Evolutionary conservation across 2,888 invertebrate genomes (phyloP).

Genomic region (Rotaria socialis): DNA sequence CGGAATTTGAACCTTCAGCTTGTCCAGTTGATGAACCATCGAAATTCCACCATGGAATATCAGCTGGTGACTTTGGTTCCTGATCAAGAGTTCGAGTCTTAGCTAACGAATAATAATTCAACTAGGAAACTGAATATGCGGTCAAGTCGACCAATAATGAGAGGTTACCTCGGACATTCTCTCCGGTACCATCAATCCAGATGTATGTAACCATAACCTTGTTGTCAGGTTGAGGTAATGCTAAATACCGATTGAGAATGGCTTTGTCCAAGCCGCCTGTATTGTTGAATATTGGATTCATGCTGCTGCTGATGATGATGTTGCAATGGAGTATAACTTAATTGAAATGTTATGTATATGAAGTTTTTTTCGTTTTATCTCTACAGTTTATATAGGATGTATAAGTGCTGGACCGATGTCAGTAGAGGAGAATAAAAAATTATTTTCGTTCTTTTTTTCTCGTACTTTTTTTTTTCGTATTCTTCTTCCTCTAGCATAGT

Average conservation of each 20-base stretch:
- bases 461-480: neutral
- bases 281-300: neutral
- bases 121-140: neutral
- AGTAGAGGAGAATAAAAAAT: neutral
- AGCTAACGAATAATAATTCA: neutral
- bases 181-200: constrained; percentile 58
- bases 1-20: constrained; percentile 45
- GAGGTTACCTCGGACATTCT: constrained; percentile 50
- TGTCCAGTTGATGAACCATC: constrained; percentile 44
- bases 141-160: no score
- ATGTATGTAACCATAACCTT: constrained; percentile 51
- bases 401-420: neutral
- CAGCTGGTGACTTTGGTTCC: constrained; percentile 47
- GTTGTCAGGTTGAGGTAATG: constrained; percentile 38
- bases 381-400: neutral
- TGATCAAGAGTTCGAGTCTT: constrained; percentile 43
- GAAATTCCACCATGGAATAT: constrained; percentile 45
- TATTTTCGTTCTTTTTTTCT: neutral
- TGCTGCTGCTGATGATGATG: neutral
- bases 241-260: constrained; percentile 37
- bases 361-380: neutral
- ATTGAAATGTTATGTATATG: neutral
- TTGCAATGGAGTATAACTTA: no score
- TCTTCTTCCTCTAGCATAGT: neutral
- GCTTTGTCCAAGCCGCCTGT: neutral